A percentile compares a stretch with the other conserved stretches of the same genome.
phyloP scores from a whole-genome alignment of 2,113 vertebrate genomes.

The Girardinichthys multiradiatus region DNA sequence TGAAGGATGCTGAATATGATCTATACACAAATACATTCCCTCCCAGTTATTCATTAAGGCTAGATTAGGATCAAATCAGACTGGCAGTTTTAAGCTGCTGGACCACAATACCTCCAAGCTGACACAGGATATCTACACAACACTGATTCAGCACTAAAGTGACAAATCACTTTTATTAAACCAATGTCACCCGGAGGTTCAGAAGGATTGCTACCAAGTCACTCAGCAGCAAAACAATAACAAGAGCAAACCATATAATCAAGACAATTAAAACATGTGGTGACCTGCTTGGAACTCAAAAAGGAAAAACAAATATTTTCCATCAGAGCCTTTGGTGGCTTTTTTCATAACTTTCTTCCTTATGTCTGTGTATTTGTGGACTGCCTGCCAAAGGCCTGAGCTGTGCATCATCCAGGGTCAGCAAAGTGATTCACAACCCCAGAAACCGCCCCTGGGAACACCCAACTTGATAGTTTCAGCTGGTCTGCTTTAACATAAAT shows the following conservation, averaged over 20 bases:
- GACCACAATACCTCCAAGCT: background rate
- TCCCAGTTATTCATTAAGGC: background rate
- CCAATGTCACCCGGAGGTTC: background rate
- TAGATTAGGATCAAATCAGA: background rate
- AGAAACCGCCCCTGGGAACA: background rate
- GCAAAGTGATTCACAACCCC: conserved; percentile 10
- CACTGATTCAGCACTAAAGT: background rate
- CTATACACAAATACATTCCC: background rate
- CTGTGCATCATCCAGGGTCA: background rate
- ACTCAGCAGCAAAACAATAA: background rate
- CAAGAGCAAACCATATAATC: conserved; percentile 12
- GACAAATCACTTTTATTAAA: background rate
- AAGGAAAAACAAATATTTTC: background rate
- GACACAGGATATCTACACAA: background rate
- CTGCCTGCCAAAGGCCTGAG: background rate
- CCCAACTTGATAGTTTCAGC: background rate
- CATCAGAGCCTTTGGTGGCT: background rate
- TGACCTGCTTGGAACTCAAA: background rate
- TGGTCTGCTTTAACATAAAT: background rate
- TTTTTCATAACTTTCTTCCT: background rate
- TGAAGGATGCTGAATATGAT: too few species aligned
- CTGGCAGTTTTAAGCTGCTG: too few species aligned
- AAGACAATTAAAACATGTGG: background rate
- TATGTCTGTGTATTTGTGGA: background rate
- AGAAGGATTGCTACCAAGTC: background rate